Conservation (phyloP, 2,797 vertebrate species). For the Taeniopygia guttata region DNA sequence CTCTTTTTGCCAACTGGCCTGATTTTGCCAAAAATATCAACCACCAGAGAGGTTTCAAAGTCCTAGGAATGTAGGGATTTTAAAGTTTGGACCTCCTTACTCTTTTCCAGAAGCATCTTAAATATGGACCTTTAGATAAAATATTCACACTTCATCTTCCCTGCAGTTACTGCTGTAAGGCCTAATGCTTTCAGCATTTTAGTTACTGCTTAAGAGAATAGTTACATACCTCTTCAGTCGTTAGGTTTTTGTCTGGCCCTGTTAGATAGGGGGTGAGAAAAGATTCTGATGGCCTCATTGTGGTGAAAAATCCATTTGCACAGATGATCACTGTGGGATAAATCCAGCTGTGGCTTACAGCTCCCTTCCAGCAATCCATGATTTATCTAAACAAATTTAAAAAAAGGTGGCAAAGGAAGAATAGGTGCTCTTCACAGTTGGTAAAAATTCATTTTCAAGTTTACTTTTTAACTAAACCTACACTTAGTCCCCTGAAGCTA, state of each 20-base stretch:
- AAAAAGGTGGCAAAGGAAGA: not conserved
- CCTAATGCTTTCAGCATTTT: not conserved
- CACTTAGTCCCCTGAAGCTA: not conserved
- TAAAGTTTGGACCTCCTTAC: not conserved
- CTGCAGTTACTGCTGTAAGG: not conserved
- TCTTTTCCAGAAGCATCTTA: not conserved
- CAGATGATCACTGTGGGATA: conserved; percentile 81
- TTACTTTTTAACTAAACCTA: not conserved
- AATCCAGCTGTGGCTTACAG: conserved; percentile 74
- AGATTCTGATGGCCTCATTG: conserved; percentile 81
- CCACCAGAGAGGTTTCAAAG: not conserved
- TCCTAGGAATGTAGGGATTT: not conserved
- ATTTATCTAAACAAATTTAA: conserved; percentile 14
- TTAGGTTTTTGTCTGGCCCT: conserved; percentile 81
- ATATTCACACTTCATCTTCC: not conserved
- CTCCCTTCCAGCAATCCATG: conserved; percentile 72
- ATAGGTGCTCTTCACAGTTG: not conserved
- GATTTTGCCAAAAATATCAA: not conserved
- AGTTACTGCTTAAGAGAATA: not conserved
- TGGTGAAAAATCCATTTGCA: conserved; percentile 81
- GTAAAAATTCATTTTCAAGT: not conserved
- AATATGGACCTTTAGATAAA: not conserved
- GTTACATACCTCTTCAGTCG: conserved; percentile 73
- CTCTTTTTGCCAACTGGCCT: no score
- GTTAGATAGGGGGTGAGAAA: conserved; percentile 80